phyloP scores from a whole-genome alignment of 1,140 invertebrate species.

The Piezodorus guildinii region DNA sequence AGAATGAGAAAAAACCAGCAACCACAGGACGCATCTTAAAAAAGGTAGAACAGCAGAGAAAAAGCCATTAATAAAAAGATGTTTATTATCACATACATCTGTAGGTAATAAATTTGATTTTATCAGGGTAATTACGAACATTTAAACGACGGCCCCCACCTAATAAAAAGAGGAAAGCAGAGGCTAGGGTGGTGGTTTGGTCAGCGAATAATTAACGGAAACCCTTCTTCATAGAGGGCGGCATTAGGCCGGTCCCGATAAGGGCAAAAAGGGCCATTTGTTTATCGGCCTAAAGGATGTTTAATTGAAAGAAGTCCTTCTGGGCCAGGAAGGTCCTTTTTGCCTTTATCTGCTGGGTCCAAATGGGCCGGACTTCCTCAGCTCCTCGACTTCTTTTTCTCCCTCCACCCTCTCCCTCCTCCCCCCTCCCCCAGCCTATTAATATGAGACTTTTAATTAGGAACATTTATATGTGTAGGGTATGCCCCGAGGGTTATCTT shows the following conservation, averaged over 20 bases:
- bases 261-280: conserved; percentile 10
- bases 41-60: too few relatives aligned
- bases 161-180: too few relatives aligned
- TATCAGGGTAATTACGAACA: too few relatives aligned
- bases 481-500: too few relatives aligned
- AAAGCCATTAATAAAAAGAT: too few relatives aligned
- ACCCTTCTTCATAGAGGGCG: conserved; percentile 11
- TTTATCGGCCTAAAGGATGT: conserved; percentile 11
- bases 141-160: too few relatives aligned
- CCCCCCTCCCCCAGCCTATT: neutral
- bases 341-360: neutral
- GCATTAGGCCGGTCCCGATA: neutral
- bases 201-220: conserved; percentile 15
- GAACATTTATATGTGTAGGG: too few relatives aligned
- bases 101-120: too few relatives aligned
- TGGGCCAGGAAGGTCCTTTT: conserved; percentile 9
- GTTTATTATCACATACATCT: too few relatives aligned
- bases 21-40: too few relatives aligned
- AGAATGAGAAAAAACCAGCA: too few relatives aligned
- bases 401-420: neutral
- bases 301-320: conserved; percentile 13
- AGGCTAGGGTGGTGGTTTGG: too few relatives aligned
- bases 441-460: neutral
- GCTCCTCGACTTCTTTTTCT: neutral
- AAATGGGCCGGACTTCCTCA: neutral